Conservation (phyloP, 2,888 invertebrate species). For the Allacma fusca region DNA sequence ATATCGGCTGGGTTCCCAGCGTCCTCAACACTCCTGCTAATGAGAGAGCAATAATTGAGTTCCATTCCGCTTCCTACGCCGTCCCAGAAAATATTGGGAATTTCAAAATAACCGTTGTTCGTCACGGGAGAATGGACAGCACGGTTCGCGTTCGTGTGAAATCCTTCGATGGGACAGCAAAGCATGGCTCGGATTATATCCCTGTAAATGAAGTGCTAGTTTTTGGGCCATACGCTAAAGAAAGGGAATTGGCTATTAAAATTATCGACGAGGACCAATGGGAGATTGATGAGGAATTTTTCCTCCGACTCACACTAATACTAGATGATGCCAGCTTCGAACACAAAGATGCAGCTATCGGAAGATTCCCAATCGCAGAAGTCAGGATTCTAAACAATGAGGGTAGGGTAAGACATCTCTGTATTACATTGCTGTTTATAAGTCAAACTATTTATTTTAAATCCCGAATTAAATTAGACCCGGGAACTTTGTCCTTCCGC, state of each 20-base stretch:
- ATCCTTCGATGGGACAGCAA: conserved; percentile 68
- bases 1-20: conserved; percentile 57
- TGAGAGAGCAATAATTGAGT: conserved; percentile 67
- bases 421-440: too few species aligned
- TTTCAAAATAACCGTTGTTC: conserved; percentile 65
- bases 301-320: conserved; percentile 67
- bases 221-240: conserved; percentile 67
- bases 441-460: not conserved
- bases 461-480: conserved; percentile 64
- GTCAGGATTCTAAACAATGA: conserved; percentile 71
- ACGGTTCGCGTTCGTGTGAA: conserved; percentile 67
- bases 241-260: conserved; percentile 60
- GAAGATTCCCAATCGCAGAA: conserved; percentile 69
- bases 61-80: conserved; percentile 68
- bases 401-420: too few species aligned
- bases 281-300: conserved; percentile 72
- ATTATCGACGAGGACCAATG: conserved; percentile 64
- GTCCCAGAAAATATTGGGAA: conserved; percentile 69
- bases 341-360: conserved; percentile 65
- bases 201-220: conserved; percentile 67
- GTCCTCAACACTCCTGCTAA: conserved; percentile 48
- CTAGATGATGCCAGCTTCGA: conserved; percentile 62
- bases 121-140: conserved; percentile 66
- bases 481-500: conserved; percentile 68
- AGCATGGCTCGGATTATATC: conserved; percentile 65